These are phyloP conservation scores for Melanostoma scalare DNA, from an alignment of 2,888 invertebrate species.

Conservation along the genomic window DNA sequence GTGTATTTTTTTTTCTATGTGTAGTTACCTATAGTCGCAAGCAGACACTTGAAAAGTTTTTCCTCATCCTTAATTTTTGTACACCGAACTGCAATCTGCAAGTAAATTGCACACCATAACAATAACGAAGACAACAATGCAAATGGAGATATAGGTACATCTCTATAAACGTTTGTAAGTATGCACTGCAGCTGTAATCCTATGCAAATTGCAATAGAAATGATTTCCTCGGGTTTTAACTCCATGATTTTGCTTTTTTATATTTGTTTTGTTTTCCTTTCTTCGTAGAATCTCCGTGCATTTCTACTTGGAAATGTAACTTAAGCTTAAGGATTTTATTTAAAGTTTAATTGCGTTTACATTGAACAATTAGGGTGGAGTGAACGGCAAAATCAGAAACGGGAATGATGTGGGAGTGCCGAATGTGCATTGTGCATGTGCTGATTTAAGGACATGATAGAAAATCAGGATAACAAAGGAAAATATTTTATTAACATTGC, in stretches of 20 bases:
- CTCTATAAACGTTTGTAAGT: constrained; percentile 29
- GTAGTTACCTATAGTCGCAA: constrained; percentile 20
- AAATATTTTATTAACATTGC: constrained; percentile 49
- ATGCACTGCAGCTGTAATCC: constrained; percentile 68
- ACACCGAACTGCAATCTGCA: constrained; percentile 43
- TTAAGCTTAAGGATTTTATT: constrained; percentile 69
- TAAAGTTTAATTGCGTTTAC: constrained; percentile 71
- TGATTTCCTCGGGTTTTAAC: constrained; percentile 71
- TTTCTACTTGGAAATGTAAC: constrained; percentile 42
- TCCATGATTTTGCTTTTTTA: constrained; percentile 62
- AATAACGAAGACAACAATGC: constrained; percentile 69
- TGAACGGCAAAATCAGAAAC: constrained; percentile 1
- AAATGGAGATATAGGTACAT: constrained; percentile 18
- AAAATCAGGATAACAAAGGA: constrained; percentile 8
- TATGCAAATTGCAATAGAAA: constrained; percentile 70
- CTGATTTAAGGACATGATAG: constrained; percentile 37
- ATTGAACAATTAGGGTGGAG: constrained; percentile 68
- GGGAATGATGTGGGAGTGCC: constrained; percentile 22
- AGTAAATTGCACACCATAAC: constrained; percentile 68
- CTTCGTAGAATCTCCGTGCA: neutral
- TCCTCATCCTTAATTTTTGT: constrained; percentile 51
- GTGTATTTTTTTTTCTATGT: constrained; percentile 18
- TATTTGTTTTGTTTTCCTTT: constrained; percentile 16
- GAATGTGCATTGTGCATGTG: constrained; percentile 10
- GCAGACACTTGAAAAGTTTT: constrained; percentile 60